Base-by-base conservation (phyloP, 2,888 invertebrate species). In the Napeogenes inachia region DNA sequence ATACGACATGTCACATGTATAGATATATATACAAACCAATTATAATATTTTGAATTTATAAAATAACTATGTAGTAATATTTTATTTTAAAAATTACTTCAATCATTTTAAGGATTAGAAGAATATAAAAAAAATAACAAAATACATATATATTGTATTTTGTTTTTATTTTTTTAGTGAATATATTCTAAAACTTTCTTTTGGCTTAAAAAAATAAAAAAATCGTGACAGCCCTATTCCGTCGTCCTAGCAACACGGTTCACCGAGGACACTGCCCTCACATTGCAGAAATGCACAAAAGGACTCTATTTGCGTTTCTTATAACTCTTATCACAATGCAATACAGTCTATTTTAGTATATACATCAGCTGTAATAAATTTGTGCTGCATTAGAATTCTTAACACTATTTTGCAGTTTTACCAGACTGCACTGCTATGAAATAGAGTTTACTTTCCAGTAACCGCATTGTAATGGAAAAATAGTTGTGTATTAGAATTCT, bases 241-340 rank as follows among this genome's bases (percentile, higher is more conserved):
- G 72, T 71, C 80, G 79, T 81, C 84, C 81, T 82, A 83, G 81
- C 83, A 80, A 81, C 84, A 78, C 75, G 75, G 83, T 83, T 84
- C 83, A 81, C 71, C 62, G 79, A 85, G 87, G 87, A 81, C 88
- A 84, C 78, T 88, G 87, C 85, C 85, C 79, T 81, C 75, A 71
- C 73, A 71, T 73, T 71, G 74, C 72, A 76, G 75, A 74, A 79
- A 77, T 72, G 65, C 70, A 70, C 63, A 72, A 72, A 66, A 72
- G 70, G 69, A 65, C 65, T 56, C 60, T 65, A 68, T 62, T 60
- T 67, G 56, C 69, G 59, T 55, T 32, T 30, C 45, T 35, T 42
- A 64, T 62, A 42, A 55, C 66, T 70, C 66, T 70, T 79, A 80
- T 61, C 4, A 0, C 54, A 45, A 59, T 30, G 12, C 0, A 0